Evolutionary conservation across 1,140 invertebrate genomes (phyloP).

Genomic region (Ostrea edulis): DNA sequence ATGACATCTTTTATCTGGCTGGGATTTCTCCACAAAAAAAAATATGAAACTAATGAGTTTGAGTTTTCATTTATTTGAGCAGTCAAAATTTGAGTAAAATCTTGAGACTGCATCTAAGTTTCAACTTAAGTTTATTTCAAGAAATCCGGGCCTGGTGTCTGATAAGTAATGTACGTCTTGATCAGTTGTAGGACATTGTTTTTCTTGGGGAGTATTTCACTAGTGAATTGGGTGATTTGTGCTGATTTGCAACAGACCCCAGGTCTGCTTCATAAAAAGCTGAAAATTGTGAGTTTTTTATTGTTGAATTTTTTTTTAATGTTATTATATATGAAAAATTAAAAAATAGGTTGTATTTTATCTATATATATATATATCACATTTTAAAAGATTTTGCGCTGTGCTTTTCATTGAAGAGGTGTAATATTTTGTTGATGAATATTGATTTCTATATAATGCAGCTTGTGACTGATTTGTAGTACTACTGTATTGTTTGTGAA

Average conservation of each 20-base stretch:
- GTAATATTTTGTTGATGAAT: conserved; percentile 14
- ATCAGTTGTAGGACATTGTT: neutral
- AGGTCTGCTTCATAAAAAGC: neutral
- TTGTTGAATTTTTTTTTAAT: conserved; percentile 6
- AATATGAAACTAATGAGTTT: too few relatives aligned
- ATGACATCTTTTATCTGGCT: too few relatives aligned
- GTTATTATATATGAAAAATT: neutral
- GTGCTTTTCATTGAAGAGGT: neutral
- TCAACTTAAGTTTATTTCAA: too few relatives aligned
- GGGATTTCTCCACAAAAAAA: too few relatives aligned
- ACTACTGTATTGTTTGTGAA: neutral
- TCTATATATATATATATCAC: neutral
- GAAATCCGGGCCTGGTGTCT: too few relatives aligned
- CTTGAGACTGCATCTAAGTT: too few relatives aligned
- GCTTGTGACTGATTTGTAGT: neutral
- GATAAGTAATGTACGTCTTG: neutral
- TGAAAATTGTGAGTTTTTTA: neutral
- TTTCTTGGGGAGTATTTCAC: neutral
- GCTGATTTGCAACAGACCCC: neutral
- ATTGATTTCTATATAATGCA: conserved; percentile 3
- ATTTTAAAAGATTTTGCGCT: neutral
- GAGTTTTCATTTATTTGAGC: too few relatives aligned
- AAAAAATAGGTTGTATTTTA: conserved; percentile 25
- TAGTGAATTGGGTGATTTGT: neutral
- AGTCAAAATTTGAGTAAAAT: too few relatives aligned